Evolutionary conservation across 2,113 vertebrate species (phyloP).

Genomic region (Empidonax traillii): DNA sequence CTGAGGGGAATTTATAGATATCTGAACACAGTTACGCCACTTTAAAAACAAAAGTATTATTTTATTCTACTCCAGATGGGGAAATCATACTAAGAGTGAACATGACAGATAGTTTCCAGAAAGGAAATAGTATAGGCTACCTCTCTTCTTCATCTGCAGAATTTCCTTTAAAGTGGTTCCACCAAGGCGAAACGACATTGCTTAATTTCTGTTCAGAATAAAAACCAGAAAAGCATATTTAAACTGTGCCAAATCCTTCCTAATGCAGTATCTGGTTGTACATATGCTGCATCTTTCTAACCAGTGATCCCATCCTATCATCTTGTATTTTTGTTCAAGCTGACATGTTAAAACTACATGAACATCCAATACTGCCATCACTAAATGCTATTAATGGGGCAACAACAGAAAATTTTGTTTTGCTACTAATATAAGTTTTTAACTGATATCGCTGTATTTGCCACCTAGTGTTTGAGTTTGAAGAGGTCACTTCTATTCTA

Average conservation of each 20-base stretch:
- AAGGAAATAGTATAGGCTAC: background rate
- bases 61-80: background rate
- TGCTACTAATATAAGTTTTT: fast-evolving
- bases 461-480: background rate
- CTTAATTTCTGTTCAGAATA: background rate
- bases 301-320: background rate
- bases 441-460: background rate
- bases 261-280: background rate
- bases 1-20: background rate
- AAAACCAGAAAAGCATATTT: background rate
- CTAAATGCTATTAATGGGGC: background rate
- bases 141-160: background rate
- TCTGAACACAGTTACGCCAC: background rate
- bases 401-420: background rate
- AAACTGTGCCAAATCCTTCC: background rate
- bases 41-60: background rate
- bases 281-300: background rate
- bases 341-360: background rate
- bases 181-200: background rate
- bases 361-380: background rate
- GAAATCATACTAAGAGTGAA: background rate
- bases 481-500: background rate
- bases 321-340: background rate
- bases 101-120: background rate
- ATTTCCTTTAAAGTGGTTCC: background rate